Conservation (phyloP, 1,140 invertebrate species). For the Alviniconcha marisindica region DNA sequence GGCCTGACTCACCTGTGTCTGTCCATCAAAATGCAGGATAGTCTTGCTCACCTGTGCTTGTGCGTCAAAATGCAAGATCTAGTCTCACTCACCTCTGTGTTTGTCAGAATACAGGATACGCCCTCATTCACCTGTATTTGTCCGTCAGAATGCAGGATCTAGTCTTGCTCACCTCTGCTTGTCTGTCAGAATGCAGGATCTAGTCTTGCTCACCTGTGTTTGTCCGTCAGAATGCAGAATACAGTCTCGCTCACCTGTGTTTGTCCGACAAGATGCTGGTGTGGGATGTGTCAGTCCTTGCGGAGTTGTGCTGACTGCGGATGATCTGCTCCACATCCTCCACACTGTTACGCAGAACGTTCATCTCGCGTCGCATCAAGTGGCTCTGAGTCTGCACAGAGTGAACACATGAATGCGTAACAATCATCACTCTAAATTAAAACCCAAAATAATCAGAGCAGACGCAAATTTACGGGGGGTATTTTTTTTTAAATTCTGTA, state of each 20-base stretch:
- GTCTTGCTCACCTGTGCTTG: too few species aligned
- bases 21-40: too few species aligned
- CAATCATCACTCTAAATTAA: too few species aligned
- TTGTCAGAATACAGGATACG: too few species aligned
- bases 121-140: too few species aligned
- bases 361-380: slow-evolving; percentile 24
- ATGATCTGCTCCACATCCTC: slow-evolving; percentile 32
- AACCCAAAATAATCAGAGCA: too few species aligned
- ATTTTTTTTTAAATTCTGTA: too few species aligned
- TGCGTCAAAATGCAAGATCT: too few species aligned
- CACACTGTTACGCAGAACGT: slow-evolving; percentile 32
- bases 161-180: not conserved
- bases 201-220: not conserved
- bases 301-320: slow-evolving; percentile 29
- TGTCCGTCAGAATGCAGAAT: not conserved
- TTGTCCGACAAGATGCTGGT: not conserved
- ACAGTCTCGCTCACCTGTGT: not conserved
- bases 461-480: too few species aligned
- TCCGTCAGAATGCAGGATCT: too few species aligned
- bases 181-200: not conserved
- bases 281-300: slow-evolving; percentile 23
- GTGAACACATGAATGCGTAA: too few species aligned
- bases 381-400: slow-evolving; percentile 8
- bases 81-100: too few species aligned
- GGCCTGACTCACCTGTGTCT: not conserved